Evolutionary conservation across 2,797 vertebrate genomes (phyloP).

Genomic region (Acanthurus leucopareius): DNA sequence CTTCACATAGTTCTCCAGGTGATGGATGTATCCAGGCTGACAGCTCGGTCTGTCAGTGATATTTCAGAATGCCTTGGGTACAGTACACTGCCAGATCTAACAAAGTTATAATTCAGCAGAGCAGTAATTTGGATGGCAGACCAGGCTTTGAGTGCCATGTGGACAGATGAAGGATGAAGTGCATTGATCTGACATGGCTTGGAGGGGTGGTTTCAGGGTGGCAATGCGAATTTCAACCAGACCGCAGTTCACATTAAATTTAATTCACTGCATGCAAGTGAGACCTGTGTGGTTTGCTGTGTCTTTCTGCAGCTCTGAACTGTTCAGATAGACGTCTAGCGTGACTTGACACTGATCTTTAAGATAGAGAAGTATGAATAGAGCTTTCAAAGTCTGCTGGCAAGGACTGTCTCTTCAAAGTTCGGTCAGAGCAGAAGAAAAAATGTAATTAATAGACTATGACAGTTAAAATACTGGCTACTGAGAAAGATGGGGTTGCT

Average conservation of each 20-base stretch:
- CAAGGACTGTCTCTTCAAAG: slow-evolving; percentile 3
- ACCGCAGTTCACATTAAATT: slow-evolving; percentile 34
- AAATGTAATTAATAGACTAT: slow-evolving; percentile 33
- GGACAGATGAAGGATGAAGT: slow-evolving; percentile 77
- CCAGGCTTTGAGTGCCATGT: slow-evolving; percentile 79
- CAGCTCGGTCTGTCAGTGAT: slow-evolving; percentile 70
- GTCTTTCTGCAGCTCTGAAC: slow-evolving; percentile 24
- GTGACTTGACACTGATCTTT: slow-evolving; percentile 16
- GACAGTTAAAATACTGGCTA: slow-evolving; percentile 24
- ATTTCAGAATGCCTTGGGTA: slow-evolving; percentile 78
- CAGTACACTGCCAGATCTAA: slow-evolving; percentile 79
- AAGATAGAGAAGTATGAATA: not conserved
- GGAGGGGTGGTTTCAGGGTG: slow-evolving; percentile 54
- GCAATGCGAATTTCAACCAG: slow-evolving; percentile 66
- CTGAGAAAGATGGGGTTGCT: not conserved
- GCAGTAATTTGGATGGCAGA: slow-evolving; percentile 86
- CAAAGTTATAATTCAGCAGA: slow-evolving; percentile 85
- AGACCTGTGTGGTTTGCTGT: slow-evolving; percentile 20
- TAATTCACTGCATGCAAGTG: slow-evolving; percentile 19
- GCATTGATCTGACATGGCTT: slow-evolving; percentile 79
- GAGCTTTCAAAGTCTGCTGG: slow-evolving; percentile 19
- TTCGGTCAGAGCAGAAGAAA: slow-evolving; percentile 11
- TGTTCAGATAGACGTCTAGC: slow-evolving; percentile 27
- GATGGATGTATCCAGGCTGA: slow-evolving; percentile 70
- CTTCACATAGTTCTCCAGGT: slow-evolving; percentile 59